phyloP scores from a whole-genome alignment of 2,113 vertebrate species.

The Bos javanicus region DNA sequence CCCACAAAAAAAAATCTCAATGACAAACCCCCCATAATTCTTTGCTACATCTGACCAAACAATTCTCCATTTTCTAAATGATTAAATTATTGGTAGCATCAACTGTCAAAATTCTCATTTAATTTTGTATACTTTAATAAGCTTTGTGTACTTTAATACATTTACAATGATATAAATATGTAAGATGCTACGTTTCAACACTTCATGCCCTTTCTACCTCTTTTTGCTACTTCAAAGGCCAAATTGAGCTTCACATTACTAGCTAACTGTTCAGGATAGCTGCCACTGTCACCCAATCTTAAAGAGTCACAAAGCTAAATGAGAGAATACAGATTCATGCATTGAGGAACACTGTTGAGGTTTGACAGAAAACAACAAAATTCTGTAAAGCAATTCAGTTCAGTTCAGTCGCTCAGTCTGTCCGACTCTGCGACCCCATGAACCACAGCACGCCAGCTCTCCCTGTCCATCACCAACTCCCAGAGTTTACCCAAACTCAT shows the following conservation, averaged over 20 bases:
- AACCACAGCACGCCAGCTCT: not conserved
- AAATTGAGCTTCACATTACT: not conserved
- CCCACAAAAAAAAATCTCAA: not conserved
- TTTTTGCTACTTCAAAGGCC: not conserved
- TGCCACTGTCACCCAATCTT: not conserved
- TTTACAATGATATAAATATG: not conserved
- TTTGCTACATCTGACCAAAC: not conserved
- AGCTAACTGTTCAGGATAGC: not conserved
- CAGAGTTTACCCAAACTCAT: not conserved
- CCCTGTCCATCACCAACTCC: not conserved
- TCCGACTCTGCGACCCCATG: not conserved
- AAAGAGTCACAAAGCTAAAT: not conserved
- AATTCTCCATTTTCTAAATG: not conserved
- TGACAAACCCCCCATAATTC: not conserved
- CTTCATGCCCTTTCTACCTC: not conserved
- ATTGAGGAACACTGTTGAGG: not conserved
- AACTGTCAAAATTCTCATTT: not conserved
- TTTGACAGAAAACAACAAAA: not conserved
- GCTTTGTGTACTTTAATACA: not conserved
- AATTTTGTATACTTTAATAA: not conserved
- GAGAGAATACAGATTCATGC: not conserved
- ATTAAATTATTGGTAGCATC: constrained; percentile 7
- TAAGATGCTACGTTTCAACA: not conserved
- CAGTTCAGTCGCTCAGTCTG: not conserved
- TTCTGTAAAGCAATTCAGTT: not conserved